Evolutionary conservation across 2,888 invertebrate genomes (phyloP).

Genomic region (Latrodectus elegans): DNA sequence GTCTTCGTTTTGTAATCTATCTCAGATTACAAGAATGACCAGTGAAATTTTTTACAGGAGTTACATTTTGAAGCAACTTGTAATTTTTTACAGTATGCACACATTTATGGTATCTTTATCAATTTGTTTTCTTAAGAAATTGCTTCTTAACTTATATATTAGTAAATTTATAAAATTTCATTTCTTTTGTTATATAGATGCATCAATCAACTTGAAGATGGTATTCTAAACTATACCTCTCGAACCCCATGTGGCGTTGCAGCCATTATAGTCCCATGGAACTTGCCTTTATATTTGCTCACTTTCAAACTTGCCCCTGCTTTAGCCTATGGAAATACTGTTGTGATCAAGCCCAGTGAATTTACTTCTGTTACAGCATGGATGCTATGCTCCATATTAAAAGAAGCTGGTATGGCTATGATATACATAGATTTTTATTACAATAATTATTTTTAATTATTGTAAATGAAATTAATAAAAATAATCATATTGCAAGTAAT

Average conservation of each 20-base stretch:
- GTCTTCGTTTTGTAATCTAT: too few species aligned
- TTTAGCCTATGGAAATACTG: conserved; percentile 76
- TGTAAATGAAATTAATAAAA: too few species aligned
- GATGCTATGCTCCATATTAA: conserved; percentile 76
- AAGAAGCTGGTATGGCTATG: conserved; percentile 76
- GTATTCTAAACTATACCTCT: conserved; percentile 77
- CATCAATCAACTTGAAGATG: conserved; percentile 70
- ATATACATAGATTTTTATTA: not conserved
- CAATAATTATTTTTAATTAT: too few species aligned
- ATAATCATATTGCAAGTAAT: too few species aligned
- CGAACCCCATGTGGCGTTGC: conserved; percentile 78
- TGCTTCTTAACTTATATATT: too few species aligned
- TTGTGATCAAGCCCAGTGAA: conserved; percentile 79
- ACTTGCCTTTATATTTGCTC: conserved; percentile 78
- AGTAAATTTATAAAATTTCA: not conserved
- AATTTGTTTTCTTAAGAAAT: not conserved
- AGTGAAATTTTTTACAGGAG: too few species aligned
- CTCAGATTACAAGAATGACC: too few species aligned
- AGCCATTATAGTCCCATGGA: conserved; percentile 79
- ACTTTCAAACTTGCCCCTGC: conserved; percentile 79
- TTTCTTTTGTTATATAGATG: conserved; percentile 65
- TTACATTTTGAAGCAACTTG: too few species aligned
- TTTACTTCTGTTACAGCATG: conserved; percentile 78
- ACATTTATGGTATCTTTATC: not conserved
- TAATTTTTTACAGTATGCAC: not conserved